Evolutionary conservation across 2,113 vertebrate genomes (phyloP).

Genomic region (Vanacampus margaritifer): DNA sequence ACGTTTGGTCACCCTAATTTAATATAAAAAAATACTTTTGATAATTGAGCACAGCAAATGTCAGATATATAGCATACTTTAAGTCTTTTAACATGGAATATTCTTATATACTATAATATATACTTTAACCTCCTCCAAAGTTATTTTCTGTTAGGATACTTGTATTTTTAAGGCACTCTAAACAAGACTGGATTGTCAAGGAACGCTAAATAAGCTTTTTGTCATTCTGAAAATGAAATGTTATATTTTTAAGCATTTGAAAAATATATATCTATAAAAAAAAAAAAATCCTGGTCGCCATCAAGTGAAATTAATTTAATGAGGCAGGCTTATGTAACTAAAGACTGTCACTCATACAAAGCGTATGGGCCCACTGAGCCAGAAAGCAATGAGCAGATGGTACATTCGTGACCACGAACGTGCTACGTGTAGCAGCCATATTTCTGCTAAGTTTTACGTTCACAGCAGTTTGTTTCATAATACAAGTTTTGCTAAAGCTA

Average conservation of each 20-base stretch:
- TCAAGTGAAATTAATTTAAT: slow-evolving; percentile 1
- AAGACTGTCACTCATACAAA: slow-evolving; percentile 3
- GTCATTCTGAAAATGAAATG: not conserved
- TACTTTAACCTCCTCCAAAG: not conserved
- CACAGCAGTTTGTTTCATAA: not conserved
- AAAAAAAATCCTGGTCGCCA: not conserved
- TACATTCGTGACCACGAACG: not conserved
- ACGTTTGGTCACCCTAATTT: too few relatives aligned
- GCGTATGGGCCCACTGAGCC: slow-evolving; percentile 7
- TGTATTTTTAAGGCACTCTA: not conserved
- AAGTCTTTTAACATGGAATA: not conserved
- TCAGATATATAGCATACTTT: too few relatives aligned
- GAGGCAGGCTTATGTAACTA: slow-evolving; percentile 4
- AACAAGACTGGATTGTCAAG: not conserved
- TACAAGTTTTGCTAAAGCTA: not conserved
- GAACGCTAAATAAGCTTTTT: not conserved
- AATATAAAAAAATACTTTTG: too few relatives aligned
- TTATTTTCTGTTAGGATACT: not conserved
- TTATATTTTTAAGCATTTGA: not conserved
- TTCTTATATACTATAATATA: not conserved
- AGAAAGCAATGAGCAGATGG: slow-evolving; percentile 13
- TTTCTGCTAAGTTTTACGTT: slow-evolving; percentile 2
- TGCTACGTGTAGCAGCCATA: not conserved
- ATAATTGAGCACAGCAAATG: too few relatives aligned
- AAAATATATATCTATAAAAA: not conserved